Evolutionary conservation across 1,140 invertebrate species (phyloP).

Genomic region (Leptinotarsa texana): DNA sequence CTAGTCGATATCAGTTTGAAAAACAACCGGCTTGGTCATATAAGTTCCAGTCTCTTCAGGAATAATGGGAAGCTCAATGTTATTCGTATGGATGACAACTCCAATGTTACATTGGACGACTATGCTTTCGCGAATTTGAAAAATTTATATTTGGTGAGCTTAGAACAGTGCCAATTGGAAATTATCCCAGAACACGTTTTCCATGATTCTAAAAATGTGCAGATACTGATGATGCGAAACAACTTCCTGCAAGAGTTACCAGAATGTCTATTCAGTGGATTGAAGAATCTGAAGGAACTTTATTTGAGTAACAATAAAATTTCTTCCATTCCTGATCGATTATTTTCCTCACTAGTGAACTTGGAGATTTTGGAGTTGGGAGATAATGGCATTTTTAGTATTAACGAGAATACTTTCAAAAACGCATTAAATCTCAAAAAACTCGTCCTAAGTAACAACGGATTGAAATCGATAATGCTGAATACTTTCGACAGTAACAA

Average conservation of each 20-base stretch:
- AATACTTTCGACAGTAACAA: background rate
- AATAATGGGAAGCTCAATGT: background rate
- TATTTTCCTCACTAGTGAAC: background rate
- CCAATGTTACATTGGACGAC: background rate
- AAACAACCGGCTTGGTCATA: conserved; percentile 15
- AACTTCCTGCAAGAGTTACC: background rate
- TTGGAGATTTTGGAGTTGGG: background rate
- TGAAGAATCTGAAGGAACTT: background rate
- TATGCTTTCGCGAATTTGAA: background rate
- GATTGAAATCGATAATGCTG: background rate
- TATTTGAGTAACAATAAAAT: background rate
- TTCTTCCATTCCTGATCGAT: background rate
- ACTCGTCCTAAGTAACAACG: background rate
- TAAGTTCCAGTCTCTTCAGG: background rate
- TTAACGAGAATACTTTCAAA: conserved; percentile 8
- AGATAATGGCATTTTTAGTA: background rate
- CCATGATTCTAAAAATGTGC: background rate
- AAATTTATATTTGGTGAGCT: background rate
- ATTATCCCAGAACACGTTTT: conserved; percentile 2
- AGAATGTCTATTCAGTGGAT: background rate
- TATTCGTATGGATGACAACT: background rate
- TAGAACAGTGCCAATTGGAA: background rate
- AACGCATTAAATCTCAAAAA: background rate
- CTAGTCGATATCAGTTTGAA: conserved; percentile 23
- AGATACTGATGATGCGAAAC: background rate